Evolutionary conservation across 2,113 vertebrate genomes (phyloP), one percentile per base, ranked within the genome.

Genomic region (Cochlearius cochlearius): DNA sequence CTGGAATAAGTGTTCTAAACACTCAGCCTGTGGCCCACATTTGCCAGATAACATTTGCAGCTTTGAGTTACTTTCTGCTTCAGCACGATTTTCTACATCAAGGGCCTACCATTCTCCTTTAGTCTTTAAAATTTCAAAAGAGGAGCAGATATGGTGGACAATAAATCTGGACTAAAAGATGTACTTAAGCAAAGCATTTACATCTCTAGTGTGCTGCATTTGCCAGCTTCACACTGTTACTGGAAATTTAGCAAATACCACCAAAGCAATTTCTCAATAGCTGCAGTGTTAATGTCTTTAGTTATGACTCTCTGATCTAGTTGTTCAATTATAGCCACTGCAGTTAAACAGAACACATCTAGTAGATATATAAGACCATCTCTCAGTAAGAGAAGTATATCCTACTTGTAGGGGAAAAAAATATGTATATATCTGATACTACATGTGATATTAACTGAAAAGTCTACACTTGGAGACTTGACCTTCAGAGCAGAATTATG

Each of bases 61-160:
- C 30, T 8, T 29, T 50, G 45, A 68, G 43, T 78, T 96, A 58
- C 50, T 77, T 90, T 92, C 85, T 94, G 36, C 74, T 96, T 92
- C 87, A 82, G 63, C 87, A 90, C 0, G 0, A 79, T 90, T 93
- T 94, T 66, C 90, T 92, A 43, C 77, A 82, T 95, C 29, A 22
- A 96, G 78, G 83, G 34, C 58, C 71, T 60, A 91, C 92, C 41
- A 72, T 72, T 96, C 74, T 81, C 68, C 22, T 52, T 59, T 16
- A 56, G 67, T 36, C 67, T 91, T 94, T 81, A 94, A 92, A 94
- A 96, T 92, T 92, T 93, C 34, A 80, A n/a, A 67, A 73, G 73
- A 87, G 52, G 12, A 83, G 21, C 29, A 82, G 86, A 72, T 74
- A 75, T 5, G 21, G 36, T 32, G n/a, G 56, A 19, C 25, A 71